Conservation (phyloP, 2,888 invertebrate species). For the Epinotia ramella region DNA sequence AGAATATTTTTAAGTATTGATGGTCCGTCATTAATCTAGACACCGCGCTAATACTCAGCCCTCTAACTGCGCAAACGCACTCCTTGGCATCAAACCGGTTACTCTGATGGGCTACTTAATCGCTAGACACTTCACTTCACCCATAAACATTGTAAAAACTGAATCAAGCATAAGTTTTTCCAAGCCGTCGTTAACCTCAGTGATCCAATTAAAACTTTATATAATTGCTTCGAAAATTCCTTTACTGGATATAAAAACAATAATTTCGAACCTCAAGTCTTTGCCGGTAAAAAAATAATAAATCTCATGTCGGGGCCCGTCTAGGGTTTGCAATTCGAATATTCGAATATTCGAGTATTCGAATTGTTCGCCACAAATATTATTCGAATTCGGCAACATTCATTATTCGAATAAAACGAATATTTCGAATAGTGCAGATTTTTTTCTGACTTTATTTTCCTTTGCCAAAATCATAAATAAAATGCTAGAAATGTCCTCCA, state of each 20-base stretch:
- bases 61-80: conserved; percentile 8
- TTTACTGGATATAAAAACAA: conserved; percentile 82
- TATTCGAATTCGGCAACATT: no score
- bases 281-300: conserved; percentile 81
- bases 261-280: conserved; percentile 82
- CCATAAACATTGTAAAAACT: conserved; percentile 48
- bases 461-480: no score
- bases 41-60: conserved; percentile 11
- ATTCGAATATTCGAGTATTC: no score
- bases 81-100: conserved; percentile 6
- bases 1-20: conserved; percentile 17
- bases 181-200: conserved; percentile 74
- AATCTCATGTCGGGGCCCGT: conserved; percentile 71
- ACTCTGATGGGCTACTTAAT: conserved; percentile 30
- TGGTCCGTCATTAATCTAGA: conserved; percentile 6
- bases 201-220: conserved; percentile 83
- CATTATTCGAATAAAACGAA: no score
- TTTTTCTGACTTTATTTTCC: no score
- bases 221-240: conserved; percentile 84
- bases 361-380: no score
- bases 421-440: no score
- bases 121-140: conserved; percentile 24
- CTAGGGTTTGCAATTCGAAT: no score
- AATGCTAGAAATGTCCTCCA: no score
- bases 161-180: conserved; percentile 66